Percentiles rank a stretch among this genome's conserved stretches.
Evolutionary conservation across 2,797 vertebrate species (phyloP).

Genomic region (Pachyuromys duprasi): DNA sequence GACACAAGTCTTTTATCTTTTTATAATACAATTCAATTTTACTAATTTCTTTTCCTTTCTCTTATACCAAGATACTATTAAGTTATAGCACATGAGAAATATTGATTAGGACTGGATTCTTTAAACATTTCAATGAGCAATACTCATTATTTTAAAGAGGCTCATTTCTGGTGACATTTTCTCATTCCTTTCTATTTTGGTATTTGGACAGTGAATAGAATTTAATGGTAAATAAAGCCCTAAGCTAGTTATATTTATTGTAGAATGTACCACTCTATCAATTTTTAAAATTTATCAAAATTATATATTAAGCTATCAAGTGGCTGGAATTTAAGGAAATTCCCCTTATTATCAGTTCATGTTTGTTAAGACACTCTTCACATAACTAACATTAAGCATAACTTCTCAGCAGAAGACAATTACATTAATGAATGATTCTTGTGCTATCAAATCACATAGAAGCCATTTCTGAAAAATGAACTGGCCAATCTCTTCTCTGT

Average conservation of each 20-base stretch:
- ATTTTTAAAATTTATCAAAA: slow-evolving; percentile 78
- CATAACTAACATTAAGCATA: slow-evolving; percentile 72
- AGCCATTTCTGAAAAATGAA: slow-evolving; percentile 75
- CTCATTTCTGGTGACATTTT: slow-evolving; percentile 55
- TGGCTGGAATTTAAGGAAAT: slow-evolving; percentile 60
- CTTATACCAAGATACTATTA: slow-evolving; percentile 27
- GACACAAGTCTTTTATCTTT: neutral
- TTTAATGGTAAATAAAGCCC: slow-evolving; percentile 72
- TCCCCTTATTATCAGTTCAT: slow-evolving; percentile 74
- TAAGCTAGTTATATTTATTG: slow-evolving; percentile 70
- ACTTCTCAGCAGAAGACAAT: slow-evolving; percentile 81
- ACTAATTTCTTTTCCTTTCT: neutral
- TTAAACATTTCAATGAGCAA: slow-evolving; percentile 26
- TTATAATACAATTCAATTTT: neutral
- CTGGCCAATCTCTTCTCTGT: slow-evolving; percentile 77
- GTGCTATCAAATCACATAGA: slow-evolving; percentile 78
- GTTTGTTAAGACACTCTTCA: slow-evolving; percentile 76
- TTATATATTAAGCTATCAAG: slow-evolving; percentile 68
- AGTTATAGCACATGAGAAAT: neutral
- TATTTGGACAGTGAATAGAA: slow-evolving; percentile 56
- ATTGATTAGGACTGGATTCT: neutral
- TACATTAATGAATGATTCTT: slow-evolving; percentile 81
- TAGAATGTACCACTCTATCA: slow-evolving; percentile 62
- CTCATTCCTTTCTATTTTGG: slow-evolving; percentile 19
- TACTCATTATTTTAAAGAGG: slow-evolving; percentile 50